Conservation (phyloP, 2,797 vertebrate species). For the Brotula barbata region DNA sequence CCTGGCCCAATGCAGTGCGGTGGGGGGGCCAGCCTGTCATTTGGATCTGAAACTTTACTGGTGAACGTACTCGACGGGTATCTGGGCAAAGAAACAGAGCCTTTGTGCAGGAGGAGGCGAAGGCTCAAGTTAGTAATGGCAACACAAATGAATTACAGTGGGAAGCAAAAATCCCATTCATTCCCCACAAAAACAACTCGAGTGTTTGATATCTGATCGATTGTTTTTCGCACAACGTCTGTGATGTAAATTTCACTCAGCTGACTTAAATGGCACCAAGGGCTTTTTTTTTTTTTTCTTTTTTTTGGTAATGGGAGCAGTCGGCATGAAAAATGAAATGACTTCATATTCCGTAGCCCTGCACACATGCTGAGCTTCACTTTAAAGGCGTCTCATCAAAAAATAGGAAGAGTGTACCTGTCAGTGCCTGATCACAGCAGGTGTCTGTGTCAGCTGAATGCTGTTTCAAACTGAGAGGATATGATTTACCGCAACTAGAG, state of each 20-base stretch:
- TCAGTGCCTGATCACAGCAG: background rate
- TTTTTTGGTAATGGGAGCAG: background rate
- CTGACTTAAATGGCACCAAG: no score
- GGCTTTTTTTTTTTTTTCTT: no score
- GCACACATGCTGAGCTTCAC: background rate
- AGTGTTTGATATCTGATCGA: conserved; percentile 6
- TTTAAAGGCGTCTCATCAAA: background rate
- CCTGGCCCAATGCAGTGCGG: background rate
- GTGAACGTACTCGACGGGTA: conserved; percentile 1
- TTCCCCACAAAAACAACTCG: conserved; percentile 21
- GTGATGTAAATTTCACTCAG: no score
- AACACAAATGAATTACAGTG: conserved; percentile 44
- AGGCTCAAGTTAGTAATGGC: conserved; percentile 8
- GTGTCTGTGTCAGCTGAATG: background rate
- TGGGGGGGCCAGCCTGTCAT: background rate
- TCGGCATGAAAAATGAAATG: background rate
- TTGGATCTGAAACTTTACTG: conserved; percentile 1
- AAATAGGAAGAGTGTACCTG: background rate
- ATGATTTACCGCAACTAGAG: background rate
- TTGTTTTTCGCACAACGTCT: background rate
- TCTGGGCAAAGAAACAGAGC: background rate
- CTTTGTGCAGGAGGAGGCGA: background rate
- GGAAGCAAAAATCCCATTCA: conserved; percentile 26
- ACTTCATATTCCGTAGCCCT: background rate
- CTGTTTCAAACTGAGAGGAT: background rate